Conservation (phyloP, 1,140 invertebrate genomes). For the Drosophila arawakana region DNA sequence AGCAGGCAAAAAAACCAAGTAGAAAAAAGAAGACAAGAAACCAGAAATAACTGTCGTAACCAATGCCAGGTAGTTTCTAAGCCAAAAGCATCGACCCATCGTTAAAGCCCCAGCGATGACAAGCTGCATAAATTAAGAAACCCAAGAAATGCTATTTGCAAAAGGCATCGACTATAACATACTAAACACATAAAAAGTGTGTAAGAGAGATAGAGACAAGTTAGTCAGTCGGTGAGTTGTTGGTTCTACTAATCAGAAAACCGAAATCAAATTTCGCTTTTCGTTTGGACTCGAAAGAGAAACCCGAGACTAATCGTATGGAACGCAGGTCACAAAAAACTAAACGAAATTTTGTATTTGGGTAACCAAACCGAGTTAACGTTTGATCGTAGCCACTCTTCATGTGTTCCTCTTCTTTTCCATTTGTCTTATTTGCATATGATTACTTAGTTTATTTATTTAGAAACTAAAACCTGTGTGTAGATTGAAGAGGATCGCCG, state of each 20-base stretch:
- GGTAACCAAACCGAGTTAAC: slow-evolving; percentile 70
- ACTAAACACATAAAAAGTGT: neutral
- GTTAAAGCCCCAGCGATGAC: slow-evolving; percentile 62
- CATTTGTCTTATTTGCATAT: slow-evolving; percentile 70
- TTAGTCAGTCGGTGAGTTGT: slow-evolving; percentile 43
- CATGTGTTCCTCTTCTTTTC: slow-evolving; percentile 13
- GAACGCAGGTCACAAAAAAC: slow-evolving; percentile 48
- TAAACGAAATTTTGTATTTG: slow-evolving; percentile 71
- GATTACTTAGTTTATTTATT: slow-evolving; percentile 62
- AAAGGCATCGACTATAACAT: slow-evolving; percentile 27
- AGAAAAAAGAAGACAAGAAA: slow-evolving; percentile 41
- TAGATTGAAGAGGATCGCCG: slow-evolving; percentile 23
- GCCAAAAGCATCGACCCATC: slow-evolving; percentile 54
- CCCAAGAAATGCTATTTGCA: slow-evolving; percentile 50
- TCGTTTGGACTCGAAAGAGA: slow-evolving; percentile 73
- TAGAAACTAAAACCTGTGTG: slow-evolving; percentile 48
- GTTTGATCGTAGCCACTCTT: slow-evolving; percentile 10
- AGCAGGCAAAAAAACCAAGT: slow-evolving; percentile 31
- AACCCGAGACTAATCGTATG: slow-evolving; percentile 78
- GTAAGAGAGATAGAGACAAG: slow-evolving; percentile 11
- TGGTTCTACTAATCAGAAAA: slow-evolving; percentile 79
- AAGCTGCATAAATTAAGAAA: slow-evolving; percentile 76
- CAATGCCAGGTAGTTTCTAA: slow-evolving; percentile 43
- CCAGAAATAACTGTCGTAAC: slow-evolving; percentile 23
- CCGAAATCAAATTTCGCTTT: slow-evolving; percentile 81